phyloP scores from a whole-genome alignment of 2,113 vertebrate species.

The Murina feae region DNA sequence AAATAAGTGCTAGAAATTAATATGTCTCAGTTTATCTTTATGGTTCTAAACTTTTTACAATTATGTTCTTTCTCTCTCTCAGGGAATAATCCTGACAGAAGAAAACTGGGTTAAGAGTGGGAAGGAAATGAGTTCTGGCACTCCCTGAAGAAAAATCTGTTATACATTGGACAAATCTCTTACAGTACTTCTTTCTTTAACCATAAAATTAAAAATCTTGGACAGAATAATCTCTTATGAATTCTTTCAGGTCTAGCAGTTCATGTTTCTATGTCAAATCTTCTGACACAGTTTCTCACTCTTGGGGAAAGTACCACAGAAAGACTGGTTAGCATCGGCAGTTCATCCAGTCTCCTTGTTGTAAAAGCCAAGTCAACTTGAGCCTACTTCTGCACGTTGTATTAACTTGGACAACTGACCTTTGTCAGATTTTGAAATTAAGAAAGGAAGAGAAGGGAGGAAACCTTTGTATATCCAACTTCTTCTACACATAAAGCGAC shows the following conservation, averaged over 20 bases:
- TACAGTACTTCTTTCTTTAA: not conserved
- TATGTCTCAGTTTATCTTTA: not conserved
- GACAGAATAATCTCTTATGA: not conserved
- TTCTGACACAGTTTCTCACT: not conserved
- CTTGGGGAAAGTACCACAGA: not conserved
- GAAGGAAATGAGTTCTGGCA: not conserved
- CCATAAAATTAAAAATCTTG: not conserved
- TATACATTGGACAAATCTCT: not conserved
- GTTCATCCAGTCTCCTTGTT: not conserved
- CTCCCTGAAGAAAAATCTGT: not conserved
- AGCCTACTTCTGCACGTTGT: not conserved
- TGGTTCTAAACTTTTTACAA: not conserved
- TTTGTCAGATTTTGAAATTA: not conserved
- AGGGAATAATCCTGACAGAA: not conserved
- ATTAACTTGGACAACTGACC: not conserved
- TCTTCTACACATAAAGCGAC: not conserved
- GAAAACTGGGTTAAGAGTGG: not conserved
- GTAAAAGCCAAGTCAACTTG: not conserved
- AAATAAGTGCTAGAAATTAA: not conserved
- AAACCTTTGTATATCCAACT: not conserved
- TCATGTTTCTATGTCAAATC: not conserved
- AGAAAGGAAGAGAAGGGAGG: not conserved
- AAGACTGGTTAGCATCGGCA: not conserved
- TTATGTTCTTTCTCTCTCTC: not conserved
- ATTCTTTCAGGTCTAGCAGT: not conserved